These are phyloP conservation scores for Perdita meconis DNA, from an alignment of 2,888 invertebrate genomes.

Conservation along the genomic window DNA sequence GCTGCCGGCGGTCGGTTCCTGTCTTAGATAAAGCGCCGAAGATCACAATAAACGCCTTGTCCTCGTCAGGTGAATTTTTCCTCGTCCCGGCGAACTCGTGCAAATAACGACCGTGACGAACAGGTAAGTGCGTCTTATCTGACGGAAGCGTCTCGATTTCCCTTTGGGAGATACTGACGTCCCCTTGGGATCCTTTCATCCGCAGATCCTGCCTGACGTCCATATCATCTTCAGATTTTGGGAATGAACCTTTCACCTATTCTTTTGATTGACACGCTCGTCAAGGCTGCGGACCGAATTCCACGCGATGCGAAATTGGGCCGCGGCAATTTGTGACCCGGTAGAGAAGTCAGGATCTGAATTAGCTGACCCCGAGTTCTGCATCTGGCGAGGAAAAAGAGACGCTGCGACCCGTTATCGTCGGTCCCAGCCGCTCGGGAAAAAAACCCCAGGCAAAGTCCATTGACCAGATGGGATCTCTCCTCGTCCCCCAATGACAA, in stretches of 20 bases:
- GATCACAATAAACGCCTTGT: constrained; percentile 80
- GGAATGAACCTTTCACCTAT: no score
- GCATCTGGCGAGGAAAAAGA: constrained; percentile 74
- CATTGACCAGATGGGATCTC: constrained; percentile 78
- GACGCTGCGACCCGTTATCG: constrained; percentile 64
- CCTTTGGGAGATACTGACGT: not conserved
- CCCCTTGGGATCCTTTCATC: no score
- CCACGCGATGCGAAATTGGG: constrained; percentile 37
- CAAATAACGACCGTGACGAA: constrained; percentile 67
- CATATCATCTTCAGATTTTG: no score
- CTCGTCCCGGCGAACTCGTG: constrained; percentile 45
- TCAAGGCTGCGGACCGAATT: not conserved
- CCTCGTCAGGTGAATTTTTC: constrained; percentile 81
- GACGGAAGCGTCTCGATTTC: constrained; percentile 56
- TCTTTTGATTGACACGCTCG: not conserved
- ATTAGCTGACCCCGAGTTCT: constrained; percentile 73
- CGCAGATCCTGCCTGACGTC: no score
- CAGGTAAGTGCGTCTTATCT: constrained; percentile 74
- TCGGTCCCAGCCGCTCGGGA: constrained; percentile 47
- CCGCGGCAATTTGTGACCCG: constrained; percentile 35
- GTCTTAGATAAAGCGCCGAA: constrained; percentile 71
- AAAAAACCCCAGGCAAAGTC: constrained; percentile 72
- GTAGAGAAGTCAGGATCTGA: constrained; percentile 57
- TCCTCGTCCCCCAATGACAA: constrained; percentile 53
- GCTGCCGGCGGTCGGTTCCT: constrained; percentile 77